Base-by-base conservation (phyloP, 2,797 vertebrate genomes). In the Brachyalestes nurse region DNA sequence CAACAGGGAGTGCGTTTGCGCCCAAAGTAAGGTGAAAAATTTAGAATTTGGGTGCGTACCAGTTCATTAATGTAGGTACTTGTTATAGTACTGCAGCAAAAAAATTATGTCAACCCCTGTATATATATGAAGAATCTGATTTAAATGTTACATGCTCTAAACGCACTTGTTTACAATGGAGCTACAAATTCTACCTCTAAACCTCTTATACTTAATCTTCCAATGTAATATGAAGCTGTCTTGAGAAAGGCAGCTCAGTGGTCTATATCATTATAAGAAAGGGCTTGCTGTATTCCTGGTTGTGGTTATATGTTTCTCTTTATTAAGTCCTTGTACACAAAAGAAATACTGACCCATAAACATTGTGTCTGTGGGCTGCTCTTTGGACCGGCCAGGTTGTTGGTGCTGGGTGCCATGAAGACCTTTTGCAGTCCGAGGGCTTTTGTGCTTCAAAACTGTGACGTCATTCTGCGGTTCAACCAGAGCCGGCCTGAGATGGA, bases 261-360 rank as follows among this genome's bases (percentile, higher is more conserved):
- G 9, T 10, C 10, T 14, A 14, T 6, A 14, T 49, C 12, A 49
- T 42, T 57, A 57, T 23, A 19, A 67, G 19, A 77, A 66, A 65
- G 23, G 51, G n/a, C 47, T 62, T 69, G 1, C 23, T 16, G 62
- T 51, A 62, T 75, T 10, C 2, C 42, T 40, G 6, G 53, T 66
- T 60, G 28, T 70, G 42, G 28, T 23, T 62, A 25, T 51, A n/a
- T 76, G 38, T 40, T 25, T 6, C 16, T 34, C 42, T 45, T 45
- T 28, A 45, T 45, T 10, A 45, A 6, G 42, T 66, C 17, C 0
- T 17, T 34, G 19, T 10, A 19, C 64, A 67, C 16, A 14, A 0
- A 4, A 1, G 65, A 9, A 16, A 55, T 60, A 88, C 90, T 88
- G 78, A 93, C 90, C 88, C 80, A 89, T 77, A 72, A 90, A 91